Base-by-base conservation (phyloP, 2,113 vertebrate genomes). In the Nothocercus nigrocapillus region DNA sequence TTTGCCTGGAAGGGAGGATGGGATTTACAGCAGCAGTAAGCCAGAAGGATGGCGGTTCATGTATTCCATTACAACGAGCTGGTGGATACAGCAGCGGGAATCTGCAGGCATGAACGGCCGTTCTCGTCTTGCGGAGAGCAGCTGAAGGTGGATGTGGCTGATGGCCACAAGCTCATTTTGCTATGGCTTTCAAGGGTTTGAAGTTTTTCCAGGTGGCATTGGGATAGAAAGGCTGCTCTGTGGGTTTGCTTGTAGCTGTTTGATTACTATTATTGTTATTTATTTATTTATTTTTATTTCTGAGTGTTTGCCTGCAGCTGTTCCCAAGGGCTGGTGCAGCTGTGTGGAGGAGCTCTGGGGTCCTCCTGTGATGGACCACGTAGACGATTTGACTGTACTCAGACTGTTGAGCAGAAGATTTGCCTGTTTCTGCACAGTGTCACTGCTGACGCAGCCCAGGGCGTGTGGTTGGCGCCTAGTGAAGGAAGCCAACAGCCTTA, bases 101-200 rank as follows among this genome's bases (percentile, higher is more conserved):
- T 83, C 88, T 92, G 91, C 84, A 47, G 75, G 56, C 81, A 70
- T 78, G 74, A 93, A 92, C 59, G 89, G 82, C 94, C 91, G 54
- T 77, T 94, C 66, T 69, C 45, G 24, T 81, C 80, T 96, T 93
- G 93, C 63, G 51, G 91, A 96, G 66, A 95, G 85, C 7, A 28
- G 89, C 67, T 47, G 38, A 62, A 92, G 85, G 51, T 42, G n/a
- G 85, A 95, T 68, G 58, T 1, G 11, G 64, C 67, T 93, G 80
- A 80, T 88, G 66, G 77, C 90, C 8, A 11, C 7, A 5, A 25
- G 13, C 13, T 4, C 2, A 10, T 78, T 63, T 72, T 78, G 42
- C 38, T 56, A 7, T 20, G 34, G 1, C 25, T 79, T 77, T 34
- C 11, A 70, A 40, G 32, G 63, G 58, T 67, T 40, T 79, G 66